Evolutionary conservation across 2,797 vertebrate genomes (phyloP), one percentile per base, ranked within the genome.

Genomic region (Gephyroberyx darwinii): DNA sequence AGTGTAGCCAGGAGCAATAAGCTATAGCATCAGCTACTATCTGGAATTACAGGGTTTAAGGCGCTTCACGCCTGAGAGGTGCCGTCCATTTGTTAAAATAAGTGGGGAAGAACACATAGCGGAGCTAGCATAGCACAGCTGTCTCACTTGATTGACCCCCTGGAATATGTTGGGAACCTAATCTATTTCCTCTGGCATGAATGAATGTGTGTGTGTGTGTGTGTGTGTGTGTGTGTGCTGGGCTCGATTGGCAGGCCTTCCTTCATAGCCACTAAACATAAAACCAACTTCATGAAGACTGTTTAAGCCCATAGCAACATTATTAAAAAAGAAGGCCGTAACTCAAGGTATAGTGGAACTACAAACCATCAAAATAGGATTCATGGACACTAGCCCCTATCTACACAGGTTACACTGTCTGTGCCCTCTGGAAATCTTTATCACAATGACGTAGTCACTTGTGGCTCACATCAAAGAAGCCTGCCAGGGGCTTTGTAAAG

Each of bases 11-110:
- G 8, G 39, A 75, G 45, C 31, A 75, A 59, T n/a, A 59, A 13
- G 55, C 50, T 51, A 1, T 20, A 59, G 43, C 66, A 57, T 64
- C 26, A 58, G 80, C 72, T 53, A 50, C 63, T 53, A 66, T 64
- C 52, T 53, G 30, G 43, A 67, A 79, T 80, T 63, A 62, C 73
- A 61, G 64, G 56, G 73, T 48, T 69, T 62, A 72, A 48, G 58
- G 74, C 26, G 62, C 57, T 76, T 74, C 78, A 71, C 45, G 50
- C 67, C 74, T 30, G 43, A 76, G 63, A 77, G 69, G 39, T 17
- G 50, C 69, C 13, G 14, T 57, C 71, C 65, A 65, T 83, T 72
- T 82, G 75, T 82, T 68, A n/a, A 62, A 79, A 78, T 76, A 76
- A 35, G 39, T 8, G 10, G 12, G 14, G 57, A 59, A 33, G 56